A percentile compares a stretch with the other conserved stretches of the same genome.
phyloP scores from a whole-genome alignment of 2,888 invertebrate genomes.

The Diaperis boleti region DNA sequence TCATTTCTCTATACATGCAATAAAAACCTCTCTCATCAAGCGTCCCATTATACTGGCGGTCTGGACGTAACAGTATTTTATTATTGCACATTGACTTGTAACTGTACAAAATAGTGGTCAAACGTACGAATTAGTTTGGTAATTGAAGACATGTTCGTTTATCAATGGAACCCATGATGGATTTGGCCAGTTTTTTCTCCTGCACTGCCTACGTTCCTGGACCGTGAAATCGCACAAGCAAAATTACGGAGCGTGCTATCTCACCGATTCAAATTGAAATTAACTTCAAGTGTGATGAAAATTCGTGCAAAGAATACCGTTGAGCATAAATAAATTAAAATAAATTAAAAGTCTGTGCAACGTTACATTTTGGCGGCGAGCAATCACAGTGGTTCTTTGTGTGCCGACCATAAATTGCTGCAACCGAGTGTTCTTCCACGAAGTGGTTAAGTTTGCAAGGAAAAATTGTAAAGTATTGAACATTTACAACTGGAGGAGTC shows the following conservation, averaged over 20 bases:
- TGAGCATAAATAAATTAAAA: background rate
- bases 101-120: conserved; percentile 12
- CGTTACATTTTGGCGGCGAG: background rate
- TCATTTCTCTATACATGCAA: too few relatives aligned
- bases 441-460: too few relatives aligned
- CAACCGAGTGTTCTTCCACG: too few relatives aligned
- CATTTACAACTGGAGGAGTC: too few relatives aligned
- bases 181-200: background rate
- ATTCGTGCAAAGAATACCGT: background rate
- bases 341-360: background rate
- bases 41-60: conserved; percentile 12
- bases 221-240: conserved; percentile 21
- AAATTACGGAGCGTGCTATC: conserved; percentile 5
- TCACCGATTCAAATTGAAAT: conserved; percentile 4
- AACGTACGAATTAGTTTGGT: conserved; percentile 9
- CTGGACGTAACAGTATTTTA: conserved; percentile 10
- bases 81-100: conserved; percentile 11
- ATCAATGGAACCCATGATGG: conserved; percentile 7
- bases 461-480: too few relatives aligned
- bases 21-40: background rate
- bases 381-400: too few relatives aligned
- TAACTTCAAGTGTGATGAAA: background rate
- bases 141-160: conserved; percentile 1
- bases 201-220: background rate
- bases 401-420: too few relatives aligned